Base-by-base conservation (phyloP, 2,113 vertebrate species). In the Zosterops borbonicus region DNA sequence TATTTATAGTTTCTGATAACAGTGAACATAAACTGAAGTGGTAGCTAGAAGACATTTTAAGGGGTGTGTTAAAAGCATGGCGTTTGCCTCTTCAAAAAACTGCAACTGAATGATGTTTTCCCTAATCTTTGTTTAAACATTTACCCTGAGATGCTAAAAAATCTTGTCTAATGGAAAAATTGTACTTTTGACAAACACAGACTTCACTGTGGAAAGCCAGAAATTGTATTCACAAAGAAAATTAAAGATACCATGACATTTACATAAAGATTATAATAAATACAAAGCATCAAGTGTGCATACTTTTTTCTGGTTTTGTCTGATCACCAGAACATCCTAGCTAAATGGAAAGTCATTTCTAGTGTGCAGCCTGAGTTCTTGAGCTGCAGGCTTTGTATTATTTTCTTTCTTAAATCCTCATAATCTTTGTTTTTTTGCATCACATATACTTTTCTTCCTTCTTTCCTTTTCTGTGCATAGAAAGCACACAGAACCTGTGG, bases 401-500 rank as follows among this genome's bases (percentile, higher is more conserved):
- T 68, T 91, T 94, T 70, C 44, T 67, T 95, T 59, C 82, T 93
- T 94, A 85, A 83, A 84, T 96, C 82, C 89, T 88, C 10, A 12
- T 91, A 68, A 91, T 73, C 76, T 73, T 96, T 94, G 29, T 82
- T 75, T 82, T 95, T 92, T 92, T 89, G 58, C 70, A 64, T 84
- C 27, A 42, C 68, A 52, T 86, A 77, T 96, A 75, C 63, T 96
- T 97, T 96, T 76, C 58, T 95, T 83, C 42, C 24, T 93, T 96
- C 76, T 92, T 83, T 81, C 58, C 5, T 46, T 89, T 65, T 39
- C 91, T 83, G 50, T 95, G 33, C 22, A 2, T 42, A 85, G 91
- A 96, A 97, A 96, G 96, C 95, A 94, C 94, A 95, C 82, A 97
- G 96, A 95, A 89, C 95, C 98, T 98, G 97, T 53, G 33, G 96